Conservation (phyloP, 2,888 invertebrate genomes). For the Idaea straminata region DNA sequence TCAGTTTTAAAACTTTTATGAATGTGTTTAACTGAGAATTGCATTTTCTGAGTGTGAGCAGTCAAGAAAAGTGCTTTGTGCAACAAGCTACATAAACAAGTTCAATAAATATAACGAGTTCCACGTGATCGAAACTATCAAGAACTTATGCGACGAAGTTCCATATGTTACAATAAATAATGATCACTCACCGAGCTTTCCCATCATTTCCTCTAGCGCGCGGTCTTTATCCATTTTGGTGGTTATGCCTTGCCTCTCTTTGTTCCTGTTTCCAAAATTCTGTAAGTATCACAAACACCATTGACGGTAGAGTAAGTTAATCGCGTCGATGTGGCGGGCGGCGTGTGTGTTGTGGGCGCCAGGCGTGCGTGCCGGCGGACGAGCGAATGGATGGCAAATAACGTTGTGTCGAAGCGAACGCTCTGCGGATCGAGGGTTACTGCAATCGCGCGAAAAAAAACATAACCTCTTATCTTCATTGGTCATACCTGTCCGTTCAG, state of each 20-base stretch:
- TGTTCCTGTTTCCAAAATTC: slow-evolving; percentile 40
- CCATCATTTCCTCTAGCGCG: slow-evolving; percentile 84
- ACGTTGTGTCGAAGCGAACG: slow-evolving; percentile 38
- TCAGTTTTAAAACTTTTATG: neutral
- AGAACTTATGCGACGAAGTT: slow-evolving; percentile 9
- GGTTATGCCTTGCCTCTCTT: slow-evolving; percentile 24
- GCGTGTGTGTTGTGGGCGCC: slow-evolving; percentile 49
- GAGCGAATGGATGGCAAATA: slow-evolving; percentile 63
- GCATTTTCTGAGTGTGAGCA: neutral
- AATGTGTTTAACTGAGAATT: neutral
- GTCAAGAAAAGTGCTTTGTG: neutral
- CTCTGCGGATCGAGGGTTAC: slow-evolving; percentile 45
- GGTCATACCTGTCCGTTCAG: slow-evolving; percentile 43
- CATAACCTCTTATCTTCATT: slow-evolving; percentile 64
- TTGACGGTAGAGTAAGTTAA: slow-evolving; percentile 44
- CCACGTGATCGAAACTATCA: slow-evolving; percentile 7
- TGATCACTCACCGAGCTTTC: slow-evolving; percentile 80
- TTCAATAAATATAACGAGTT: neutral
- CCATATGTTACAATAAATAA: slow-evolving; percentile 50
- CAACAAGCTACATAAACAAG: neutral
- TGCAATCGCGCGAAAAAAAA: slow-evolving; percentile 70
- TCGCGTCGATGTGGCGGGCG: slow-evolving; percentile 40
- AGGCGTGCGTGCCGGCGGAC: slow-evolving; percentile 68
- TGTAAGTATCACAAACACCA: slow-evolving; percentile 66
- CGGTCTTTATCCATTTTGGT: slow-evolving; percentile 81